A percentile compares a stretch with the other conserved stretches of the same genome.
phyloP scores from a whole-genome alignment of 1,140 invertebrate species.

The Caenorhabditis brenneri region DNA sequence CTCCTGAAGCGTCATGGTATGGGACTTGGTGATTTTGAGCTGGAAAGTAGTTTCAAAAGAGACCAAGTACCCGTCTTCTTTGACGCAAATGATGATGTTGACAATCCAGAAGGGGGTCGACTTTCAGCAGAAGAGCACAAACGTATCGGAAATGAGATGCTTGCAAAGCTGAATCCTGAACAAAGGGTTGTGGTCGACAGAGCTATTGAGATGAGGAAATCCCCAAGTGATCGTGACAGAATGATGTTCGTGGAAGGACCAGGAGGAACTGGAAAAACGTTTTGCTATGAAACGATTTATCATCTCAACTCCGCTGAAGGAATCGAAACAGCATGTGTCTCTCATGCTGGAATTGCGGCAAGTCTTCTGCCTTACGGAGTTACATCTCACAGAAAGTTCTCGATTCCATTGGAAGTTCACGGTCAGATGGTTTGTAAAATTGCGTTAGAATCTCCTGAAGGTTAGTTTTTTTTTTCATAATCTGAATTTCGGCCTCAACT shows the following conservation, averaged over 20 bases:
- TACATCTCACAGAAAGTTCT: slow-evolving; percentile 56
- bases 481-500: no score
- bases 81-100: not conserved
- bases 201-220: no score
- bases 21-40: not conserved
- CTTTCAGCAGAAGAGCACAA: not conserved
- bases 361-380: slow-evolving; percentile 58
- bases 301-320: not conserved
- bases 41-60: not conserved
- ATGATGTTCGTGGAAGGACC: not conserved
- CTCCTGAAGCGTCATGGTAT: not conserved
- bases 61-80: not conserved
- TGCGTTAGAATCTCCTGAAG: slow-evolving; percentile 10
- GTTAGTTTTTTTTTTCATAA: not conserved
- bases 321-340: slow-evolving; percentile 20
- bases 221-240: no score
- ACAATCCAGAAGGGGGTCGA: not conserved
- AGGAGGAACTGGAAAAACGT: not conserved
- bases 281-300: not conserved
- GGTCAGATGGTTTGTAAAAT: not conserved
- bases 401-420: slow-evolving; percentile 37
- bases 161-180: not conserved
- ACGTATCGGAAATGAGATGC: not conserved
- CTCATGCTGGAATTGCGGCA: slow-evolving; percentile 67
- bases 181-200: not conserved